phyloP scores from a whole-genome alignment of 2,113 vertebrate genomes.

The Raja brachyura region DNA sequence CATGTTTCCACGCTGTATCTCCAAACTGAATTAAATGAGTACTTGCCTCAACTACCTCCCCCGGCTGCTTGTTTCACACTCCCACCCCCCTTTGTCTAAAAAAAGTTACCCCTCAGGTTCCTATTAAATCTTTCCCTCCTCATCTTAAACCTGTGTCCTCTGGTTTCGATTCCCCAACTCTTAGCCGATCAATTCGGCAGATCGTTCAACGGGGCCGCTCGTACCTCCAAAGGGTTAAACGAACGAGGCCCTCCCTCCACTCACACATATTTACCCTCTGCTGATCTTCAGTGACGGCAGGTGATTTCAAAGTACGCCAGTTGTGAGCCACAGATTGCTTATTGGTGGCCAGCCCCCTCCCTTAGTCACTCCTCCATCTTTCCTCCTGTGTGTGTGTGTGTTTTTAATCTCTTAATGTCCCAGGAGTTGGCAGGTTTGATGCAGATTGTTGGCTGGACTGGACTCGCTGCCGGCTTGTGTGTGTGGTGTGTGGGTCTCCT shows the following conservation, averaged over 20 bases:
- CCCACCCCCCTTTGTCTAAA: too few species aligned
- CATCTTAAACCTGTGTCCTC: too few species aligned
- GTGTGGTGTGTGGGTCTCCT: neutral
- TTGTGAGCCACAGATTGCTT: neutral
- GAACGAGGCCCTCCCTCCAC: neutral
- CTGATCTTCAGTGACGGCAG: slow-evolving; percentile 5
- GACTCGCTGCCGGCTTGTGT: neutral
- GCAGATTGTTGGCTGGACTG: neutral
- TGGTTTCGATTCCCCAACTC: too few species aligned
- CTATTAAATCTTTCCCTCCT: too few species aligned
- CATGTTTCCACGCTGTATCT: too few species aligned
- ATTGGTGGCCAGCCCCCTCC: neutral
- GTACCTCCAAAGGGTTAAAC: neutral
- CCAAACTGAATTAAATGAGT: too few species aligned
- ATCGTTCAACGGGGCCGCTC: neutral
- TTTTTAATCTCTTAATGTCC: neutral
- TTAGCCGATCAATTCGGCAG: too few species aligned
- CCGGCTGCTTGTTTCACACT: too few species aligned
- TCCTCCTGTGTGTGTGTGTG: neutral
- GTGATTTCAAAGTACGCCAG: slow-evolving; percentile 27
- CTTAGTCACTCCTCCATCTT: neutral
- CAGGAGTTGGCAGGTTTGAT: neutral
- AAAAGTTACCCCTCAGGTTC: too few species aligned
- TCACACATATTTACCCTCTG: neutral
- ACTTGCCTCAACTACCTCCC: too few species aligned